Conservation (phyloP, 2,888 invertebrate species). For the Nesidiocoris tenuis region DNA sequence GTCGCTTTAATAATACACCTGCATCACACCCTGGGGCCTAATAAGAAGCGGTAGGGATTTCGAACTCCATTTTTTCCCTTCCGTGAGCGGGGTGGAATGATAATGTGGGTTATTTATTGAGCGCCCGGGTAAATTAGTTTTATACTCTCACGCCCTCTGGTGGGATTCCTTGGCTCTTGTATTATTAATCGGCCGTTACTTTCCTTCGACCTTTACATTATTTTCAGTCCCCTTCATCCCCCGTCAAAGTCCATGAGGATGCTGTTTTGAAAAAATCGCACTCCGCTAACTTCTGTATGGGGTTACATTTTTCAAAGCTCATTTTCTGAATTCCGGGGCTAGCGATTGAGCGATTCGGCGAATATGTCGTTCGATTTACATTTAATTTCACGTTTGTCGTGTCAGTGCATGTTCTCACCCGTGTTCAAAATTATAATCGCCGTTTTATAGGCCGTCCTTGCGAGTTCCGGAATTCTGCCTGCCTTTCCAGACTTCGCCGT, state of each 20-base stretch:
- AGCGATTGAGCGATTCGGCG: no score
- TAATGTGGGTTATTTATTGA: constrained; percentile 38
- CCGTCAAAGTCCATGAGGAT: no score
- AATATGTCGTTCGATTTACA: no score
- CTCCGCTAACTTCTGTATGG: no score
- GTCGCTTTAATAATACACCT: constrained; percentile 35
- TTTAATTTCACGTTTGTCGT: no score
- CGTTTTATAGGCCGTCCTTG: not conserved
- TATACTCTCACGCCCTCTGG: constrained; percentile 17
- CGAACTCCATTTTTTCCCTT: constrained; percentile 31
- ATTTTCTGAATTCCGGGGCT: no score
- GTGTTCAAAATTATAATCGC: no score
- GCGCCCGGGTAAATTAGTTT: constrained; percentile 27
- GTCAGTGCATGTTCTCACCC: no score
- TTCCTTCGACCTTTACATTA: not conserved
- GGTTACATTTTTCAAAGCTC: no score
- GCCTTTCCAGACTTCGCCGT: not conserved
- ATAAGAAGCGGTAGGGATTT: constrained; percentile 36
- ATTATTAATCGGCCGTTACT: constrained; percentile 32
- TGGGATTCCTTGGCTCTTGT: constrained; percentile 17
- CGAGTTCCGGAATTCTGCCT: not conserved
- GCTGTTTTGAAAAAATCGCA: no score
- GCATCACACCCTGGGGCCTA: constrained; percentile 36
- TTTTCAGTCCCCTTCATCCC: not conserved
- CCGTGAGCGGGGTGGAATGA: constrained; percentile 33